phyloP scores from a whole-genome alignment of 2,113 vertebrate species.

The Lepus americanus region DNA sequence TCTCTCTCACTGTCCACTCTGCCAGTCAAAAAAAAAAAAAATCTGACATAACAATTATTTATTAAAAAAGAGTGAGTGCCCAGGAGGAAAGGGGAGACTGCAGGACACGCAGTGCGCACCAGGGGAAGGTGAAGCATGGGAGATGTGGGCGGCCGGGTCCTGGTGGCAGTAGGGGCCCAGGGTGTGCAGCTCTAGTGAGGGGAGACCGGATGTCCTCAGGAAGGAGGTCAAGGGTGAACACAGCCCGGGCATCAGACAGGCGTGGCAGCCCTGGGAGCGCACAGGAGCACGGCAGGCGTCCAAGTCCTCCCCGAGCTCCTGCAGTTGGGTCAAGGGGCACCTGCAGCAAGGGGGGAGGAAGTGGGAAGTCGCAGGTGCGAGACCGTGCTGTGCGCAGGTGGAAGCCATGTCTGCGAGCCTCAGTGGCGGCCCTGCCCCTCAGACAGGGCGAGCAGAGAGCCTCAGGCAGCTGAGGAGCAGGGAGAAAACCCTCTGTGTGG shows the following conservation, averaged over 20 bases:
- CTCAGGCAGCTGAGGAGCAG: background rate
- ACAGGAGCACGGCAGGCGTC: no score
- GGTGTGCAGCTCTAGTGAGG: background rate
- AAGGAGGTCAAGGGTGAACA: background rate
- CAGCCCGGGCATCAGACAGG: background rate
- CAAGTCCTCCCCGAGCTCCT: background rate
- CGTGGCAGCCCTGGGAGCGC: background rate
- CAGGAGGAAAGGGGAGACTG: background rate
- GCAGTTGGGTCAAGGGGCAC: no score
- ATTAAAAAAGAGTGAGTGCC: background rate
- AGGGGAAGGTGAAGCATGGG: background rate
- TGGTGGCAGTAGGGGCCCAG: rapidly evolving
- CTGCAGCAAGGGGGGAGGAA: background rate
- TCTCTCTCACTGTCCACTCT: no score
- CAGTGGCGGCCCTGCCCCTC: background rate
- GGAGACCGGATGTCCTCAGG: background rate
- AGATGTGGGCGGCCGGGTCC: no score
- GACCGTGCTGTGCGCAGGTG: background rate
- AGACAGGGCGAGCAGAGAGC: background rate
- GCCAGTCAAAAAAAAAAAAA: no score
- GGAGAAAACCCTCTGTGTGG: background rate
- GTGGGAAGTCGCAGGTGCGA: background rate
- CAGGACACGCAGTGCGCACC: rapidly evolving
- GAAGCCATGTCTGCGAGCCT: background rate
- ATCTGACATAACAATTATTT: no score